Conservation (phyloP, 2,113 vertebrate genomes). For the Galemys pyrenaicus region DNA sequence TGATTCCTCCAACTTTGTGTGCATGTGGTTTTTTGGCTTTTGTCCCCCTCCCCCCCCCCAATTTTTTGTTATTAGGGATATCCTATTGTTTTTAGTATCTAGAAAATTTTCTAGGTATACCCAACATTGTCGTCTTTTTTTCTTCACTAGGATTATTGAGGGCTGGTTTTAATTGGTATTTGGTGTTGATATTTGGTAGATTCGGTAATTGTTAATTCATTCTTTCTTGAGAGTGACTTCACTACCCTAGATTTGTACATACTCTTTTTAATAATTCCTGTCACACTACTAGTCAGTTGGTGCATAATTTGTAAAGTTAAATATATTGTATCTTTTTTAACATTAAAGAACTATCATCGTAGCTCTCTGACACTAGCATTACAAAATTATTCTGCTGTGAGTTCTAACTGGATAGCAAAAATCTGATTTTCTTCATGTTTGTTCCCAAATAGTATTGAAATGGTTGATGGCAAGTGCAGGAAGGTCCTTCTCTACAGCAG, state of each 20-base stretch:
- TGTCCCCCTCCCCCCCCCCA: too few species aligned
- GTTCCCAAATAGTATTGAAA: conserved; percentile 91
- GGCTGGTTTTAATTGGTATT: conserved; percentile 2
- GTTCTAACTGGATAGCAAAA: neutral
- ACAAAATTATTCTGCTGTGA: neutral
- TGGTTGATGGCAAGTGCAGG: conserved; percentile 98
- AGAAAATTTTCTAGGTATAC: neutral
- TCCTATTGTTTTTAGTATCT: neutral
- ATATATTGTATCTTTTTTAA: neutral
- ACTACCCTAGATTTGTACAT: neutral
- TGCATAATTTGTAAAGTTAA: neutral
- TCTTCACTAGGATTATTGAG: neutral
- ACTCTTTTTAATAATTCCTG: neutral
- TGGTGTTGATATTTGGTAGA: neutral
- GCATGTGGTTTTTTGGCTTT: neutral
- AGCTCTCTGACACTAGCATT: neutral
- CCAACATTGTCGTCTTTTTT: neutral
- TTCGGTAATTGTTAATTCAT: neutral
- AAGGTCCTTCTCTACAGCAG: conserved; percentile 94
- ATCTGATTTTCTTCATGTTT: neutral
- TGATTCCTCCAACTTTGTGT: neutral
- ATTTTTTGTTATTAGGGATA: neutral
- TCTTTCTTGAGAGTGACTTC: neutral
- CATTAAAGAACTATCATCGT: neutral
- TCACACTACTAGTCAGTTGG: neutral